Evolutionary conservation across 1,140 invertebrate genomes (phyloP).

Genomic region (Eumaeus atala): DNA sequence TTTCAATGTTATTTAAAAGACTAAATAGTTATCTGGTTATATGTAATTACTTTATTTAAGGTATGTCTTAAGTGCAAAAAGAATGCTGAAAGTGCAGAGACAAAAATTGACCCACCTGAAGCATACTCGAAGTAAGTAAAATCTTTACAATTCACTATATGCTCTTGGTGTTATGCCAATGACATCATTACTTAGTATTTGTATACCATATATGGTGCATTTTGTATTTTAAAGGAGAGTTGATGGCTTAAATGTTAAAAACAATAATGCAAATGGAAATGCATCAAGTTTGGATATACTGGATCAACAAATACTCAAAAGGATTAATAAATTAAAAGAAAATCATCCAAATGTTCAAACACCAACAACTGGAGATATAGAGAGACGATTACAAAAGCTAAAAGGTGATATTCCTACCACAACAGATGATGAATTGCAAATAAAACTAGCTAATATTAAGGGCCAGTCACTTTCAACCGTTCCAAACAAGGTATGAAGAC

Average conservation of each 20-base stretch:
- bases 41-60: constrained; percentile 28
- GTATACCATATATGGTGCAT: not conserved
- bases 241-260: constrained; percentile 23
- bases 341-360: constrained; percentile 25
- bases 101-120: constrained; percentile 55
- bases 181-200: not conserved
- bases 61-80: constrained; percentile 60
- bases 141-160: not conserved
- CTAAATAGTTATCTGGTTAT: not conserved
- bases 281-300: constrained; percentile 32
- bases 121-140: constrained; percentile 68
- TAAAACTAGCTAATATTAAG: constrained; percentile 75
- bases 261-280: constrained; percentile 1
- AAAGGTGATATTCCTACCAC: constrained; percentile 68
- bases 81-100: constrained; percentile 26
- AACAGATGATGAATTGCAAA: constrained; percentile 72
- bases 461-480: constrained; percentile 52
- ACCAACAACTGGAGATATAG: constrained; percentile 66
- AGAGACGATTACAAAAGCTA: constrained; percentile 76
- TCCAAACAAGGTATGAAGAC: constrained; percentile 40
- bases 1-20: too few relatives aligned
- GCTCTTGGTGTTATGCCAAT: too few relatives aligned
- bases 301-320: constrained; percentile 70
- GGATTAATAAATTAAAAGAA: constrained; percentile 57
- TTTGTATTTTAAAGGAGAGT: constrained; percentile 33